These are phyloP conservation scores for Engystomops pustulosus DNA, from an alignment of 2,113 vertebrate species.

Conservation along the genomic window DNA sequence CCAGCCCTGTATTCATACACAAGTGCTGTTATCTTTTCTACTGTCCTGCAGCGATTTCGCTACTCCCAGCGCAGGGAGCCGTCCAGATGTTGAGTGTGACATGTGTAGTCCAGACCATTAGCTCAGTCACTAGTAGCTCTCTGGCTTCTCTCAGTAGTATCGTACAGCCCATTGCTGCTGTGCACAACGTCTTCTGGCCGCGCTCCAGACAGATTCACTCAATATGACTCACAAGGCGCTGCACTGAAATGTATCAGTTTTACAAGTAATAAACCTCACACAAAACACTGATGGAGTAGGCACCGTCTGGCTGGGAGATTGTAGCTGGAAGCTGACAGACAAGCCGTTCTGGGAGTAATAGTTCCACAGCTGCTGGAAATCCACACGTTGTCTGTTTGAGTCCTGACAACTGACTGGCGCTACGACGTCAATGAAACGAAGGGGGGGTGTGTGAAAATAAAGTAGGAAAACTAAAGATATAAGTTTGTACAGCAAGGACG, in stretches of 20 bases:
- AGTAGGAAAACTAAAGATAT: not conserved
- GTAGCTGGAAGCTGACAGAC: not conserved
- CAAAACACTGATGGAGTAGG: not conserved
- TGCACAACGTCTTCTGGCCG: not conserved
- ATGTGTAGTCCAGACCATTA: not conserved
- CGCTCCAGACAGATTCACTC: not conserved
- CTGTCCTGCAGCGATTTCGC: constrained; percentile 17
- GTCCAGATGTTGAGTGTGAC: not conserved
- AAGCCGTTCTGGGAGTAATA: not conserved
- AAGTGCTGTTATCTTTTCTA: not conserved
- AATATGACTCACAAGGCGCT: constrained; percentile 20
- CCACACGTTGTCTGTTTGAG: not conserved
- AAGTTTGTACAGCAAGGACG: not conserved
- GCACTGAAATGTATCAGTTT: not conserved
- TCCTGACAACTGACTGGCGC: not conserved
- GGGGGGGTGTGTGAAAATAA: not conserved
- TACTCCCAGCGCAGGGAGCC: constrained; percentile 10
- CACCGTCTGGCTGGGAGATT: not conserved
- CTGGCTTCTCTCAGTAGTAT: not conserved
- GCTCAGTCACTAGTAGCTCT: not conserved
- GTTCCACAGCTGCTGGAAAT: constrained; percentile 10
- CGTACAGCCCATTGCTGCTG: not conserved
- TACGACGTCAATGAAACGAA: not conserved
- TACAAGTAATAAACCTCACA: constrained; percentile 21
- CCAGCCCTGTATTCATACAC: not conserved